Percentiles rank a stretch among this genome's conserved stretches.
Evolutionary conservation across 2,888 invertebrate species (phyloP).

Genomic region (Lacanobia wlatinum): DNA sequence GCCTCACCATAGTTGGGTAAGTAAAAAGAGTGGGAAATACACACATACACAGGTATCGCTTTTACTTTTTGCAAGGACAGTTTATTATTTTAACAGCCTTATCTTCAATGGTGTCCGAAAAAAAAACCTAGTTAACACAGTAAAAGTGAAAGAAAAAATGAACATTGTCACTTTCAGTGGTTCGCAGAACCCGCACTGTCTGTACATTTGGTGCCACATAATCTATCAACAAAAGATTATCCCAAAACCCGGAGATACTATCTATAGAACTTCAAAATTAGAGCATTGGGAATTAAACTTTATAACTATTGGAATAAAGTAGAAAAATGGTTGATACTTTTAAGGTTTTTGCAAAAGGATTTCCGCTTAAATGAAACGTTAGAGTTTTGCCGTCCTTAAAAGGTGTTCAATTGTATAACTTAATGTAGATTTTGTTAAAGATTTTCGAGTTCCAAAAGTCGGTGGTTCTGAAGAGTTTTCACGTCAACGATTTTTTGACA

Average conservation of each 20-base stretch:
- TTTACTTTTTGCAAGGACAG: neutral
- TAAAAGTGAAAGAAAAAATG: constrained; percentile 59
- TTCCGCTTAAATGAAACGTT: constrained; percentile 78
- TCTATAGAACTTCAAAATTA: constrained; percentile 60
- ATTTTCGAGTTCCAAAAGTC: constrained; percentile 67
- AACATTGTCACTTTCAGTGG: constrained; percentile 79
- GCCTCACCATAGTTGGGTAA: neutral
- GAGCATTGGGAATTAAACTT: constrained; percentile 49
- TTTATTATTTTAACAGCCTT: neutral
- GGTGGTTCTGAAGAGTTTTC: constrained; percentile 78
- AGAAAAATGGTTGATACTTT: constrained; percentile 35
- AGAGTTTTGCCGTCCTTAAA: constrained; percentile 79
- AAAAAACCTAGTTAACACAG: constrained; percentile 37
- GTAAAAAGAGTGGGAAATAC: neutral
- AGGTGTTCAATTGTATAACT: constrained; percentile 88
- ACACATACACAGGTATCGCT: neutral
- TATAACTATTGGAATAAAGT: constrained; percentile 41
- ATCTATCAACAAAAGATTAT: constrained; percentile 89
- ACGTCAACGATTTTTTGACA: constrained; percentile 78
- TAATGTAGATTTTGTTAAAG: constrained; percentile 67
- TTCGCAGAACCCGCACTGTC: constrained; percentile 79
- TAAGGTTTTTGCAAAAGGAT: constrained; percentile 66
- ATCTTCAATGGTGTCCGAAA: constrained; percentile 25
- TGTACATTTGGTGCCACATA: constrained; percentile 71
- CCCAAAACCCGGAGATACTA: constrained; percentile 73